Evolutionary conservation across 1,140 invertebrate genomes (phyloP).

Genomic region (Aphelinus certus): DNA sequence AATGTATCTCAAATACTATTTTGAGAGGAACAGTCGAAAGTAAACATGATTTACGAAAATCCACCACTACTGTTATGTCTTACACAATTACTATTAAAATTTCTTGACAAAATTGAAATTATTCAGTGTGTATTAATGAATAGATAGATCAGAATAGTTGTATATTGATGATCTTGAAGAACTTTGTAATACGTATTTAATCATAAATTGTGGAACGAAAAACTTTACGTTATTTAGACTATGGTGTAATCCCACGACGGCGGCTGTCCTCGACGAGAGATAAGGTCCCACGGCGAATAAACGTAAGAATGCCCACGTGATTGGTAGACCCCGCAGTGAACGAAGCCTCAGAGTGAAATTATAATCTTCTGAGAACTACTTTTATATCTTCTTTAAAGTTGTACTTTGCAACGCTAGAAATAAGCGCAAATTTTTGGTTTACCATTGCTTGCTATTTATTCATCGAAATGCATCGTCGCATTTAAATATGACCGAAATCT

Average conservation of each 20-base stretch:
- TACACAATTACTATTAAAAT: no score
- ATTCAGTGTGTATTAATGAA: no score
- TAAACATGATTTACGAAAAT: no score
- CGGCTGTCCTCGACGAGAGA: conserved; percentile 44
- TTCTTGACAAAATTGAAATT: no score
- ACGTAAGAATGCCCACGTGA: conserved; percentile 54
- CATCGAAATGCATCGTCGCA: conserved; percentile 29
- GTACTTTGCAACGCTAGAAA: not conserved
- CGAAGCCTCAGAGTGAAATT: conserved; percentile 13
- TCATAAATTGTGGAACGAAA: conserved; percentile 32
- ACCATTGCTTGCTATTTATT: conserved; percentile 4
- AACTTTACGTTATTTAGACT: conserved; percentile 45
- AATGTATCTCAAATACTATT: no score
- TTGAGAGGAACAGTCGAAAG: no score
- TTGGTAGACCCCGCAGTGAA: conserved; percentile 6
- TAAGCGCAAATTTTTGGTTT: not conserved
- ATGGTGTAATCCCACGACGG: conserved; percentile 47
- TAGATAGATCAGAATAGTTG: no score
- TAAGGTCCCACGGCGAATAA: conserved; percentile 48
- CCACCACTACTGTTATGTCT: no score
- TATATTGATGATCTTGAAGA: no score
- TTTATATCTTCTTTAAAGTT: conserved; percentile 5
- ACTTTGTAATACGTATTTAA: no score
- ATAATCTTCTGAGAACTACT: conserved; percentile 8
- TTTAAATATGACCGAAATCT: conserved; percentile 17